Evolutionary conservation across 2,797 vertebrate species (phyloP).

Genomic region (Pempheris klunzingeri): DNA sequence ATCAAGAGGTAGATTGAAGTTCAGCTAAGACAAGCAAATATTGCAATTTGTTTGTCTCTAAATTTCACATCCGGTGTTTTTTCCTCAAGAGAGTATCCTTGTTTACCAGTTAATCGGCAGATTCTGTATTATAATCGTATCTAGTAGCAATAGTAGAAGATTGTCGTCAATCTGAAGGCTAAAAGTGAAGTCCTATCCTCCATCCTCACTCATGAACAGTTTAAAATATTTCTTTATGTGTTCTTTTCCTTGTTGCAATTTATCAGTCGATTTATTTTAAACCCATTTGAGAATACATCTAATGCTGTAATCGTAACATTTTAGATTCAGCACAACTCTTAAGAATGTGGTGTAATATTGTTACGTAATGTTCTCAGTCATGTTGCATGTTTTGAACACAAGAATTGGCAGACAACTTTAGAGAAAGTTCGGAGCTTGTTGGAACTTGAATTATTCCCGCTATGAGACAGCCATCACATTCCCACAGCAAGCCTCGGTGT

Average conservation of each 20-base stretch:
- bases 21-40: not conserved
- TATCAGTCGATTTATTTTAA: not conserved
- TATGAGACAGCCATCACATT: not conserved
- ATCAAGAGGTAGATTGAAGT: conserved; percentile 23
- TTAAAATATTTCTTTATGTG: not conserved
- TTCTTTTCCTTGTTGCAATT: not conserved
- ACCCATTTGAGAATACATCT: not conserved
- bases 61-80: not conserved
- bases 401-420: not conserved
- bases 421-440: not conserved
- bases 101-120: not conserved
- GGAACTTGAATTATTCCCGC: not conserved
- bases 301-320: not conserved
- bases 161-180: not conserved
- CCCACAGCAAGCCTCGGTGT: conserved; percentile 3
- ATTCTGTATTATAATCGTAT: not conserved
- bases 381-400: not conserved
- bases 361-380: not conserved
- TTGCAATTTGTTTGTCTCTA: not conserved
- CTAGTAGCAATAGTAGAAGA: not conserved
- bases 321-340: not conserved
- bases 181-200: not conserved
- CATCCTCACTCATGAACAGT: not conserved
- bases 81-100: not conserved
- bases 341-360: not conserved